Evolutionary conservation across 1,140 invertebrate species (phyloP).

Genomic region (Megalonaias nervosa): DNA sequence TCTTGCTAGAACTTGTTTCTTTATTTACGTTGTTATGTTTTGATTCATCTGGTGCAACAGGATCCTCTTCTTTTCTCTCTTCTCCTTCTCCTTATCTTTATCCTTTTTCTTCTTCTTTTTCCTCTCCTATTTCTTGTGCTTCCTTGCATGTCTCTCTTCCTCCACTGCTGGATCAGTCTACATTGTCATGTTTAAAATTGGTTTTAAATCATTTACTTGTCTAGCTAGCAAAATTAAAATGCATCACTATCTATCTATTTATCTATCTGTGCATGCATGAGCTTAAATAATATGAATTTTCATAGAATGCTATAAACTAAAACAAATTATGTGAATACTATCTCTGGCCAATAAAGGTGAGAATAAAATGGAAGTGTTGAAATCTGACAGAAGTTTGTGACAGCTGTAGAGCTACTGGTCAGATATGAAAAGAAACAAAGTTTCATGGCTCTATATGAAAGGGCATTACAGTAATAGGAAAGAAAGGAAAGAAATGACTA

Average conservation of each 20-base stretch:
- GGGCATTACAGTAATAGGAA: too few relatives aligned
- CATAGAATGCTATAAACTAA: neutral
- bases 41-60: too few relatives aligned
- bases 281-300: neutral
- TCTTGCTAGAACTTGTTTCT: too few relatives aligned
- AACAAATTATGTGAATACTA: neutral
- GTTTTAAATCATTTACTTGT: neutral
- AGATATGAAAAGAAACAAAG: too few relatives aligned
- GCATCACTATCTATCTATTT: neutral
- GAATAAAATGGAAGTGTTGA: too few relatives aligned
- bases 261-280: neutral
- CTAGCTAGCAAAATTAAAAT: neutral
- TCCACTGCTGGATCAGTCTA: conserved; percentile 22
- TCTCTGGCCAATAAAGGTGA: neutral
- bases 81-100: conserved; percentile 29
- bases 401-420: too few relatives aligned
- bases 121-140: conserved; percentile 31
- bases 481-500: too few relatives aligned
- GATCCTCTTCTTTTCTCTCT: neutral
- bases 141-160: conserved; percentile 13
- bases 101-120: conserved; percentile 33
- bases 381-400: too few relatives aligned
- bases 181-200: neutral
- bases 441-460: too few relatives aligned
- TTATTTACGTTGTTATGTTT: too few relatives aligned